phyloP scores from a whole-genome alignment of 2,113 vertebrate species.

The Gambusia holbrooki region DNA sequence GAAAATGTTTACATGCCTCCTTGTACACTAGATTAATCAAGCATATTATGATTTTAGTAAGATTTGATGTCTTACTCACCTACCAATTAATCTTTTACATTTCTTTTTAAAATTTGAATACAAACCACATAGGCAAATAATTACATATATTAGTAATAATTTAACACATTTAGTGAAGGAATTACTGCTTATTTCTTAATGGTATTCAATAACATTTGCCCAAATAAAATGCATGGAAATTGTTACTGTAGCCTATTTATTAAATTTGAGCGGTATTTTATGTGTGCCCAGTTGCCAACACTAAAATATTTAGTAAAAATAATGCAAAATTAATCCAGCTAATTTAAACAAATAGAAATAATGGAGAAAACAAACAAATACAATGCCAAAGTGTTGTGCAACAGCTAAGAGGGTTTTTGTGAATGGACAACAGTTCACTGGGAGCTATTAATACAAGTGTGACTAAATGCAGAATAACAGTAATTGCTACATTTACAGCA shows the following conservation, averaged over 20 bases:
- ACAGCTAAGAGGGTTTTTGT: neutral
- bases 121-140: neutral
- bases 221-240: neutral
- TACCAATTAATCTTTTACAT: neutral
- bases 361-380: slow-evolving; percentile 4
- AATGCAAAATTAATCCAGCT: neutral
- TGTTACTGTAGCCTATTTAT: neutral
- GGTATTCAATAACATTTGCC: neutral
- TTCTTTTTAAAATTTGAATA: neutral
- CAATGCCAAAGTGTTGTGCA: neutral
- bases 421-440: neutral
- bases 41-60: no score
- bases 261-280: neutral
- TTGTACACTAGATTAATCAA: no score
- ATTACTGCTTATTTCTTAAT: neutral
- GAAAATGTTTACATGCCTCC: no score
- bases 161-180: neutral
- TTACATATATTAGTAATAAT: no score
- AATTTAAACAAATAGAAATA: neutral
- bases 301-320: neutral
- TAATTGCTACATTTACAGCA: neutral
- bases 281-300: neutral
- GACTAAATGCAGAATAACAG: slow-evolving; percentile 6
- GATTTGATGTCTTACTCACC: neutral
- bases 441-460: slow-evolving; percentile 10